Evolutionary conservation across 2,113 vertebrate genomes (phyloP), one percentile per base, ranked within the genome.

Genomic region (Sclerurus mexicanus): DNA sequence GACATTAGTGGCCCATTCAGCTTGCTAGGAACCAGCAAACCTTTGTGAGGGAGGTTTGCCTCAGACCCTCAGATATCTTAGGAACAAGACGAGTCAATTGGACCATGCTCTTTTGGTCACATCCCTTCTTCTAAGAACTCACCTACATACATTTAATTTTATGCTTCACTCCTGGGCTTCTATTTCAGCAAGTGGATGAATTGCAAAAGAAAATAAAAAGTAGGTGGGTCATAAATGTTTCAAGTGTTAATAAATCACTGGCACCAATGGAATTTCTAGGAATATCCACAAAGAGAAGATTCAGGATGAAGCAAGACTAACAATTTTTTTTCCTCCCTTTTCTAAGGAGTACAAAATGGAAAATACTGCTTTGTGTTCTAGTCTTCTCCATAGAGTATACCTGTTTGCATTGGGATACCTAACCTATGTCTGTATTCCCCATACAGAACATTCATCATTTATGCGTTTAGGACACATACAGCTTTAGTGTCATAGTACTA

Each of bases 1-100:
- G 25, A 44, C 0, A 8, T 0, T 0, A 73, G 31, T 20, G 12
- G 67, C n/a, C 56, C 27, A 30, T 49, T 47, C 23, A 18, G 39
- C 35, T 55, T 71, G 37, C 33, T 40, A 7, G 20, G 40, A 82
- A 50, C 8, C 55, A 81, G 33, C 10, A 59, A 63, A 56, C 22
- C n/a, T 64, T 75, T 37, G 27, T 1, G 0, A 67, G 17, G 30
- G 24, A 78, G 30, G 12, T 79, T 78, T 78, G 44, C 52, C 14
- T 25, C 18, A 6, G 16, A 12, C 14, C 27, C 30, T 64, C 69
- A 25, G 39, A 10, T 10, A 67, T 10, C 10, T 62, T 28, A 72
- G 63, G n/a, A 78, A 22, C 33, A 40, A 16, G 8, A 6, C 0
- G 0, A 68, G 37, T 42, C 39, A 55, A 8, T 1, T 50, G 59